These are phyloP conservation scores for Pseudonaja textilis DNA, from an alignment of 2,113 vertebrate species.

Conservation along the genomic window DNA sequence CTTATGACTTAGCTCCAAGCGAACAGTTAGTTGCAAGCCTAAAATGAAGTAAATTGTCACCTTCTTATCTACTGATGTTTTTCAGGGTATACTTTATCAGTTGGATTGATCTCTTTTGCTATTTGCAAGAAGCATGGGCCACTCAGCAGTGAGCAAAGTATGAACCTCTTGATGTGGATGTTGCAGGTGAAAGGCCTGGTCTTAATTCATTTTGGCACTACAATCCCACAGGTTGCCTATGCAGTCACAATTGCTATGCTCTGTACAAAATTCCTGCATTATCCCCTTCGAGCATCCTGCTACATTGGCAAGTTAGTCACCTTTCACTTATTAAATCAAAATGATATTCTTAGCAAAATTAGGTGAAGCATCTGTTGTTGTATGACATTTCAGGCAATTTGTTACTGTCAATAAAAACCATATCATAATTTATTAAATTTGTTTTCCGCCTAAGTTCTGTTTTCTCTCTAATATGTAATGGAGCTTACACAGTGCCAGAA, in stretches of 20 bases:
- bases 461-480: background rate
- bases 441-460: background rate
- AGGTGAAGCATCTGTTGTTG: background rate
- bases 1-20: background rate
- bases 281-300: constrained; percentile 35
- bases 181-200: constrained; percentile 66
- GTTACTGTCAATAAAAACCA: background rate
- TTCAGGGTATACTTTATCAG: constrained; percentile 71
- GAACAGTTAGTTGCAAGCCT: background rate
- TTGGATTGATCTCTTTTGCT: constrained; percentile 69
- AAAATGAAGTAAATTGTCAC: background rate
- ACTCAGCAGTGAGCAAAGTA: constrained; percentile 52
- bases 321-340: background rate
- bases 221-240: constrained; percentile 62
- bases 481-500: background rate
- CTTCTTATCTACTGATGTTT: background rate
- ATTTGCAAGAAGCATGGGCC: constrained; percentile 75
- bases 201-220: constrained; percentile 70
- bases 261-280: constrained; percentile 52
- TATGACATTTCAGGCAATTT: background rate
- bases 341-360: background rate
- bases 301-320: constrained; percentile 65
- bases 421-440: background rate
- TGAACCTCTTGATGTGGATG: constrained; percentile 61
- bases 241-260: constrained; percentile 58